phyloP scores from a whole-genome alignment of 2,888 invertebrate species.

The Mythimna ferrago region DNA sequence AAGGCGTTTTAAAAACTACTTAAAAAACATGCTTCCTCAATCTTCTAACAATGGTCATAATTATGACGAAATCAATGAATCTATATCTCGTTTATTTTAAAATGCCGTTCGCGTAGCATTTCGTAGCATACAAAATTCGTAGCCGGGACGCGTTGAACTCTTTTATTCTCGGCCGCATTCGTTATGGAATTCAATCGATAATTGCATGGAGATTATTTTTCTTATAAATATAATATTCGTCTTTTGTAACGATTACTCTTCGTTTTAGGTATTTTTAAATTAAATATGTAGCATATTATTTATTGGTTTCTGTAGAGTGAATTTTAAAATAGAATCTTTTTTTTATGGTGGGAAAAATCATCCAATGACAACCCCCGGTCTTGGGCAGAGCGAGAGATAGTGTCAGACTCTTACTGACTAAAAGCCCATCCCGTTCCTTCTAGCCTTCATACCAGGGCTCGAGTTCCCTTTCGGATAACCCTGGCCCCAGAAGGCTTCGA shows the following conservation, averaged over 20 bases:
- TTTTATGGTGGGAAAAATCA: too few relatives aligned
- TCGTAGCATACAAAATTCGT: conserved; percentile 43
- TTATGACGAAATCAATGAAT: neutral
- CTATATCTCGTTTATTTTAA: neutral
- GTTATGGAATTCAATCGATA: conserved; percentile 19
- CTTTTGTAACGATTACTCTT: neutral
- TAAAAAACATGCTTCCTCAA: neutral
- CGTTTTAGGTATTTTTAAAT: neutral
- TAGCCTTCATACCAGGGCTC: too few relatives aligned
- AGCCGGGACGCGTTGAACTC: conserved; percentile 63
- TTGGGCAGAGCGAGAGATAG: too few relatives aligned
- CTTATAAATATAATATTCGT: too few relatives aligned
- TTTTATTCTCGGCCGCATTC: conserved; percentile 47
- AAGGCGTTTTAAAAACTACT: neutral
- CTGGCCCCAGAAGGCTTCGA: too few relatives aligned
- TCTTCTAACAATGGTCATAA: neutral
- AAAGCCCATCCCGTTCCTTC: too few relatives aligned
- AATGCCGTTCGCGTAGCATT: conserved; percentile 37
- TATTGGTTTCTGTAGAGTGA: too few relatives aligned
- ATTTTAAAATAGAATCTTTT: too few relatives aligned
- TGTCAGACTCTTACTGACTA: too few relatives aligned
- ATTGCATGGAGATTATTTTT: neutral
- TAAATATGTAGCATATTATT: too few relatives aligned
- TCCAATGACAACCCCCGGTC: too few relatives aligned
- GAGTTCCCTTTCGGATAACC: too few relatives aligned